Evolutionary conservation across 1,140 invertebrate species (phyloP), one percentile per base, ranked within the genome.

Genomic region (Helicorthomorpha holstii): DNA sequence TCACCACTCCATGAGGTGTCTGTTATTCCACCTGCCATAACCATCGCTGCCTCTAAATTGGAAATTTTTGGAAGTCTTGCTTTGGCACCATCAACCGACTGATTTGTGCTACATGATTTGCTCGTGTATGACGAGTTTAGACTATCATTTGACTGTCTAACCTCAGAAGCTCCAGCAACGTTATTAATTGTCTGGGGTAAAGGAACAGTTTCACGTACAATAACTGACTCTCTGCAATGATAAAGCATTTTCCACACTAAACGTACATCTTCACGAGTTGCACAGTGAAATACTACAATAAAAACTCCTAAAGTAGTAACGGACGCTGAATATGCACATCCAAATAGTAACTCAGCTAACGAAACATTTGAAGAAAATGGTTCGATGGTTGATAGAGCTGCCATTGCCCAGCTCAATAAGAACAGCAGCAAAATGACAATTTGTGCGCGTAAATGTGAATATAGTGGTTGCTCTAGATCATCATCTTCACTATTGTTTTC

Each of bases 211-310:
- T 69, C 66, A 1, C 69, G 66, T 16, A 71, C 56, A 4, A 64
- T 64, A 19, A 73, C 64, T 0, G 72, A 69, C 16, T 72, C 73
- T 12, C 76, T 57, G 66, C 75, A 75, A 50, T 76, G 75, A 19
- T 74, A 70, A 68, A 78, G 77, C 47, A 74, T 65, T 3, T 76
- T 63, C 83, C 83, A 87, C 21, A 81, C 78, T 0, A 73, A 72
- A 48, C 85, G 71, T 0, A 89, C 82, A 65, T 92, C 88, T 55
- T 78, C 83, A 23, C 88, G 69, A 0, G 82, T 82, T 29, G 90
- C 74, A 48, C 84, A 85, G 62, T 88, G 89, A 64, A 88, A 92
- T 44, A 87, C 76, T 12, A 91, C 63, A 24, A 88, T 79, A 61
- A 91, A 92, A n/a, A 81, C 69, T 0, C 83, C 85, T 46, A 91